Percentiles rank a stretch among this genome's conserved stretches.
Evolutionary conservation across 1,140 invertebrate species (phyloP).

Genomic region (Saccostrea echinata): DNA sequence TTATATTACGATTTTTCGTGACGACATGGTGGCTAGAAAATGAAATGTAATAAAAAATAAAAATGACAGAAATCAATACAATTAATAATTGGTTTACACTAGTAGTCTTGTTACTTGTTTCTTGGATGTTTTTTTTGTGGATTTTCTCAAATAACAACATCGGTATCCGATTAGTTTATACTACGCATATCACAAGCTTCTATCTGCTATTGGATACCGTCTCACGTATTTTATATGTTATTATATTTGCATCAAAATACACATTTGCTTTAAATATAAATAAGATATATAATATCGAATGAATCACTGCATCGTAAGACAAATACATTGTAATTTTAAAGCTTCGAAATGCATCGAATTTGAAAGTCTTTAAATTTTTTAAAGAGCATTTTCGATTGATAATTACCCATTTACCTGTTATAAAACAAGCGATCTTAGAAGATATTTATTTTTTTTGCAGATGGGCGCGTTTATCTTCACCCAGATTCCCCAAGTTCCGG

Average conservation of each 20-base stretch:
- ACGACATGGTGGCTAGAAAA: neutral
- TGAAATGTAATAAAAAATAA: neutral
- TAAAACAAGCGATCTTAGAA: too few species aligned
- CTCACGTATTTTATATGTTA: too few species aligned
- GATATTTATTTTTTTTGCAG: constrained; percentile 51
- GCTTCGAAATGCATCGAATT: too few species aligned
- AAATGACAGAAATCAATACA: neutral
- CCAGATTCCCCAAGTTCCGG: constrained; percentile 91
- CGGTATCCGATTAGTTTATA: neutral
- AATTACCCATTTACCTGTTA: too few species aligned
- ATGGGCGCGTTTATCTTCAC: constrained; percentile 87
- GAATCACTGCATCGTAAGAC: too few species aligned
- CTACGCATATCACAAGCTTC: neutral
- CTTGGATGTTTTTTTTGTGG: neutral
- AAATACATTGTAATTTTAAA: too few species aligned
- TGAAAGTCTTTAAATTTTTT: too few species aligned
- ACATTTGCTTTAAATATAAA: too few species aligned
- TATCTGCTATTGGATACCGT: too few species aligned
- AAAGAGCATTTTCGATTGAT: too few species aligned
- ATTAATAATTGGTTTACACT: neutral
- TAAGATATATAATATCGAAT: too few species aligned
- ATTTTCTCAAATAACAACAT: neutral
- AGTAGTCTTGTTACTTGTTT: neutral
- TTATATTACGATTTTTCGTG: neutral
- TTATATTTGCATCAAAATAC: too few species aligned